A percentile compares a stretch with the other conserved stretches of the same genome.
Evolutionary conservation across 2,888 invertebrate genomes (phyloP).

Genomic region (Microctonus hyperodae): DNA sequence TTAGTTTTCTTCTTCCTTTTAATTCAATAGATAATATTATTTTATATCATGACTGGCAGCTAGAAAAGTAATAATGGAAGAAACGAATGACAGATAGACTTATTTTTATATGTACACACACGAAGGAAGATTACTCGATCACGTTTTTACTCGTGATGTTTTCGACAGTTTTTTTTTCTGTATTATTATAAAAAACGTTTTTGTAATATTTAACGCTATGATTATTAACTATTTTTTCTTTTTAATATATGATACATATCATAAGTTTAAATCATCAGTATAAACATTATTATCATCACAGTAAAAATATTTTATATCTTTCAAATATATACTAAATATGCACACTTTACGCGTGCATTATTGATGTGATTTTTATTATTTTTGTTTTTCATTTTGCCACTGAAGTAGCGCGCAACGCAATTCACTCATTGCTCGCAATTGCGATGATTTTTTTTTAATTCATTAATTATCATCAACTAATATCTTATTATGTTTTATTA

Average conservation of each 20-base stretch:
- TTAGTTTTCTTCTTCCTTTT: background rate
- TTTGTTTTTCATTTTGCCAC: slow-evolving; percentile 28
- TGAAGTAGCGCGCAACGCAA: background rate
- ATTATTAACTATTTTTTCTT: slow-evolving; percentile 39
- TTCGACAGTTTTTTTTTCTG: slow-evolving; percentile 39
- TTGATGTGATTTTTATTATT: slow-evolving; percentile 35
- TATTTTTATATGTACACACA: background rate
- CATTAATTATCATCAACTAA: slow-evolving; percentile 34
- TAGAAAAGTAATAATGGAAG: slow-evolving; percentile 37
- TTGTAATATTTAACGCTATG: slow-evolving; percentile 51
- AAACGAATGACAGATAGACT: slow-evolving; percentile 37
- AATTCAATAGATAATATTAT: background rate
- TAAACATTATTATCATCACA: slow-evolving; percentile 65
- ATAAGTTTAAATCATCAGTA: slow-evolving; percentile 56
- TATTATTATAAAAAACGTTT: slow-evolving; percentile 53
- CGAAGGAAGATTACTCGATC: slow-evolving; percentile 27
- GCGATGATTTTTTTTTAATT: slow-evolving; percentile 30
- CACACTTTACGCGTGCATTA: slow-evolving; percentile 36
- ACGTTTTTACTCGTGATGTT: slow-evolving; percentile 38
- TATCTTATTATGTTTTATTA: slow-evolving; percentile 34
- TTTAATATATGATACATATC: slow-evolving; percentile 51
- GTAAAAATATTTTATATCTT: slow-evolving; percentile 53
- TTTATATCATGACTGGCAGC: slow-evolving; percentile 29
- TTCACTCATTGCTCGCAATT: background rate
- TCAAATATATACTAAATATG: slow-evolving; percentile 50